Evolutionary conservation across 2,113 vertebrate genomes (phyloP).

Genomic region (Aplodontia rufa): DNA sequence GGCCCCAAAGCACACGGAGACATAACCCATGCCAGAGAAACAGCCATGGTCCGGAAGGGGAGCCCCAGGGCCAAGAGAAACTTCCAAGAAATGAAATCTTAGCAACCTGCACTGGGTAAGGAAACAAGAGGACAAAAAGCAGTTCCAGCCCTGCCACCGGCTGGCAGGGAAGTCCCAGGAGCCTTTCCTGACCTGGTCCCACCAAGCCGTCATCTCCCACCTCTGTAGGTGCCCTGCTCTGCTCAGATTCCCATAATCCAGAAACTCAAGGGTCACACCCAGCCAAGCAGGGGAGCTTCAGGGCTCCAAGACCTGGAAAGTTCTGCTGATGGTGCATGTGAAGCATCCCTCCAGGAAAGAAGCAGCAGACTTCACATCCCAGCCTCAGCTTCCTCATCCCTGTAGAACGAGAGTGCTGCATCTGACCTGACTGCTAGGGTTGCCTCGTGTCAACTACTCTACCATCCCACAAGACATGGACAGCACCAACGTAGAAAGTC

Average conservation of each 20-base stretch:
- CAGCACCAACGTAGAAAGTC: neutral
- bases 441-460: neutral
- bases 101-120: neutral
- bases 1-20: neutral
- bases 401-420: neutral
- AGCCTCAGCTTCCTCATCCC: neutral
- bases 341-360: neutral
- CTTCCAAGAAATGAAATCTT: neutral
- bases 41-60: neutral
- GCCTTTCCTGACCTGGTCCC: neutral
- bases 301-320: neutral
- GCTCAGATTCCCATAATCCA: neutral
- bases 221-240: neutral
- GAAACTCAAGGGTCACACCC: neutral
- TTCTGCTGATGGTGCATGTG: neutral
- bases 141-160: neutral
- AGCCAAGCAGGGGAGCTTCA: neutral
- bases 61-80: neutral
- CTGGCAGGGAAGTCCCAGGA: neutral
- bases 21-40: neutral
- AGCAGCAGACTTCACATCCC: neutral
- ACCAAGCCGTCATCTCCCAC: neutral
- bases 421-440: neutral
- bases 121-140: neutral
- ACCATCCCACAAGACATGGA: neutral